Conservation (phyloP, 2,113 vertebrate genomes). For the Pseudorectes ferrugineus region DNA sequence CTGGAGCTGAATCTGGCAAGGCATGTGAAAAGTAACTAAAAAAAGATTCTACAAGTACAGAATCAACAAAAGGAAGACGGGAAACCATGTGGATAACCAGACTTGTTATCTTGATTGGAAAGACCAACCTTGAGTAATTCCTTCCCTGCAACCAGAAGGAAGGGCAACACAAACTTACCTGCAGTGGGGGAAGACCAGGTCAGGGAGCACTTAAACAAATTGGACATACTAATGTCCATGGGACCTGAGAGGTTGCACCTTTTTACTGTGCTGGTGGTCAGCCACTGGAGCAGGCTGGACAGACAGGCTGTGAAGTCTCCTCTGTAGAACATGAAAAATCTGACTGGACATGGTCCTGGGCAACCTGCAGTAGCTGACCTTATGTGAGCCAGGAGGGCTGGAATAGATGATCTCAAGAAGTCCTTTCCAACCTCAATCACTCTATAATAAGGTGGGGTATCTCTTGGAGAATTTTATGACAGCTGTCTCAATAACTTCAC, state of each 20-base stretch:
- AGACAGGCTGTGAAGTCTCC: background rate
- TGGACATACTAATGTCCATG: accelerated
- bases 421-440: background rate
- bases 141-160: background rate
- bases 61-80: background rate
- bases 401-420: background rate
- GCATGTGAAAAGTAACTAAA: background rate
- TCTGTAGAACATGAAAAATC: background rate
- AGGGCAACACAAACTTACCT: background rate
- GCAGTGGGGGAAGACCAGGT: background rate
- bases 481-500: background rate
- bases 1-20: background rate
- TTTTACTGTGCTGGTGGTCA: background rate
- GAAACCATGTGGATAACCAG: background rate
- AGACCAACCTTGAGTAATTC: background rate
- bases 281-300: background rate
- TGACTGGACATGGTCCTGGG: background rate
- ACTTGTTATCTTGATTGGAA: background rate
- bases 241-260: background rate
- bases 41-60: background rate
- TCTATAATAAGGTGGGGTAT: background rate
- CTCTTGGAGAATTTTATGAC: background rate
- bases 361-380: background rate
- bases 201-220: background rate
- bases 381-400: background rate